phyloP scores from a whole-genome alignment of 2,888 invertebrate genomes.

The Penaeus monodon region DNA sequence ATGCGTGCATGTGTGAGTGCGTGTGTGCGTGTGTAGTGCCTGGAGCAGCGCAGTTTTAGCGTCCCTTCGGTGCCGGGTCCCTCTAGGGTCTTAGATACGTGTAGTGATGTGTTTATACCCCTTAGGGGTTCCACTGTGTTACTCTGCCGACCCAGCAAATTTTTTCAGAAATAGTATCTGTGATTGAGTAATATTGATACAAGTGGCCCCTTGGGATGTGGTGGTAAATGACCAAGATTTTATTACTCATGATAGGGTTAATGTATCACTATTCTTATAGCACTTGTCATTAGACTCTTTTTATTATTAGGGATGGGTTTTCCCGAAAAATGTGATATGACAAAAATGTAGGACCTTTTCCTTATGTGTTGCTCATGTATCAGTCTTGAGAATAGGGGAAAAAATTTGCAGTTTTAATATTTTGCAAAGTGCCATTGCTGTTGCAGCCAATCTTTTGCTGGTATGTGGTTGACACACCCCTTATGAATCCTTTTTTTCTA shows the following conservation, averaged over 20 bases:
- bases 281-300: constrained; percentile 36
- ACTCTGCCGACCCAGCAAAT: constrained; percentile 25
- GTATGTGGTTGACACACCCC: too few relatives aligned
- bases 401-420: background rate
- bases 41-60: background rate
- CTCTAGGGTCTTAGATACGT: constrained; percentile 33
- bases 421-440: too few relatives aligned
- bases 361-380: constrained; percentile 6
- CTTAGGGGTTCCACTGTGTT: constrained; percentile 33
- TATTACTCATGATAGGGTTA: constrained; percentile 44
- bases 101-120: constrained; percentile 44
- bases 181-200: constrained; percentile 7
- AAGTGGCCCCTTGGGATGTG: constrained; percentile 24
- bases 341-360: constrained; percentile 23
- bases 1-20: too few relatives aligned
- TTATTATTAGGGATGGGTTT: constrained; percentile 19
- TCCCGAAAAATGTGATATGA: constrained; percentile 50
- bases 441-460: too few relatives aligned
- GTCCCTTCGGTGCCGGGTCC: background rate
- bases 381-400: constrained; percentile 6
- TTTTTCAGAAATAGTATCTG: background rate
- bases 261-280: constrained; percentile 46
- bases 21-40: background rate
- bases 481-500: too few relatives aligned
- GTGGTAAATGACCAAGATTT: constrained; percentile 43